These are phyloP conservation scores for Varecia variegata DNA, from an alignment of 2,797 vertebrate genomes.

Conservation along the genomic window DNA sequence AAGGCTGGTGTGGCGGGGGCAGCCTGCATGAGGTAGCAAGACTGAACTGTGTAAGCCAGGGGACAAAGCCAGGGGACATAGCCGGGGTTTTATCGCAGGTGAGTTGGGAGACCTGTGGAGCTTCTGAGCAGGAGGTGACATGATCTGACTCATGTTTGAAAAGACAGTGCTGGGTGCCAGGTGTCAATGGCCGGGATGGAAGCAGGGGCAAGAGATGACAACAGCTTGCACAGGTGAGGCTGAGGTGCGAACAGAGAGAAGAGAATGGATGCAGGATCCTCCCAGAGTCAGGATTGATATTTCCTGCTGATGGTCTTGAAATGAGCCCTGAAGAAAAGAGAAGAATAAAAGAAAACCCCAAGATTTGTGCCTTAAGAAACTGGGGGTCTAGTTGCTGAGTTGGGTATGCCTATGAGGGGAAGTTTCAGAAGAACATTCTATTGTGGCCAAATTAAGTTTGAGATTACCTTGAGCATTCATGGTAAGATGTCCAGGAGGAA, in stretches of 20 bases:
- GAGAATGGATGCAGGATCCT: accelerated
- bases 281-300: accelerated
- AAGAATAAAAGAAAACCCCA: neutral
- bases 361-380: neutral
- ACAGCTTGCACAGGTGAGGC: accelerated
- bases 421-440: neutral
- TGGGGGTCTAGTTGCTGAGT: neutral
- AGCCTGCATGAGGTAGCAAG: accelerated
- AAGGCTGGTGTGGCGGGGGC: neutral
- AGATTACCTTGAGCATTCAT: neutral
- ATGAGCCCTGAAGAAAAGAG: neutral
- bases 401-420: neutral
- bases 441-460: neutral
- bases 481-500: neutral
- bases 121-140: neutral
- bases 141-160: too few species aligned
- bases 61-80: neutral
- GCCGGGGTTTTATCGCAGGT: accelerated
- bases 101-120: neutral
- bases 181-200: neutral
- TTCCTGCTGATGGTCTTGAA: neutral
- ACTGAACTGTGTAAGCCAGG: accelerated
- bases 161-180: accelerated
- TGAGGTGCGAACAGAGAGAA: accelerated
- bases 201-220: accelerated